Base-by-base conservation (phyloP, 2,113 vertebrate species). In the Silurus glanis region DNA sequence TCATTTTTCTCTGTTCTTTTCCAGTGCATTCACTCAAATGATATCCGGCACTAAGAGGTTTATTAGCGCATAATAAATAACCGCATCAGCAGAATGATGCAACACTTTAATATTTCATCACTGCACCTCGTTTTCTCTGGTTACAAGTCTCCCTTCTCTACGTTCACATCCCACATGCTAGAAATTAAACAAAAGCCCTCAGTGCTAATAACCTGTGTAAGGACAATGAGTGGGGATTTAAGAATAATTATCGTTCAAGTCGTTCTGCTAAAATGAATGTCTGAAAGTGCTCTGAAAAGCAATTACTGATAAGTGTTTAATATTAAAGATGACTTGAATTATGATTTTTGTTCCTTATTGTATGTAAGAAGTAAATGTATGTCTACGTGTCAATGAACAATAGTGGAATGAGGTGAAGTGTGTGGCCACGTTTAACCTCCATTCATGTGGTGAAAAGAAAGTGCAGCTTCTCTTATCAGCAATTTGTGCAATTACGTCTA, bases 1-100 rank as follows among this genome's bases (percentile, higher is more conserved):
- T 62, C 53, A 85, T 83, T 83, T 49, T 69, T 85, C 86, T 87
- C 66, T 37, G 23, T 89, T 86, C 62, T 59, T 74, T 87, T 56
- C 64, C n/a, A 71, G 49, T 28, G 49, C 64, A 23, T 83, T 83
- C 53, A 21, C 16, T 56, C 55, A 59, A 74, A 74, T 83, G 25
- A 64, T 82, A 58, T 87, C 80, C 53, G 45, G 82, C 80, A 83
- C 75, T 85, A 45, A 80, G 55, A 84, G 83, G 53, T 84, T 74
- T 74, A 84, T 84, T 84, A 74, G 55, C 37, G 28, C 21, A 74
- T 74, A 84, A 84, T 84, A 84, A 84, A 84, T 84, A 84, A 84
- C 67, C 16, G 83, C 83, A 59, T 84, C 83, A 74, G 83, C 69
- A 84, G 55, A 84, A 59, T 74, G 83, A 84, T 74, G 83, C 55